Percentiles rank a stretch among this genome's conserved stretches.
These are phyloP conservation scores for Podotricha telesiphe DNA, from an alignment of 2,888 invertebrate genomes.

Conservation along the genomic window DNA sequence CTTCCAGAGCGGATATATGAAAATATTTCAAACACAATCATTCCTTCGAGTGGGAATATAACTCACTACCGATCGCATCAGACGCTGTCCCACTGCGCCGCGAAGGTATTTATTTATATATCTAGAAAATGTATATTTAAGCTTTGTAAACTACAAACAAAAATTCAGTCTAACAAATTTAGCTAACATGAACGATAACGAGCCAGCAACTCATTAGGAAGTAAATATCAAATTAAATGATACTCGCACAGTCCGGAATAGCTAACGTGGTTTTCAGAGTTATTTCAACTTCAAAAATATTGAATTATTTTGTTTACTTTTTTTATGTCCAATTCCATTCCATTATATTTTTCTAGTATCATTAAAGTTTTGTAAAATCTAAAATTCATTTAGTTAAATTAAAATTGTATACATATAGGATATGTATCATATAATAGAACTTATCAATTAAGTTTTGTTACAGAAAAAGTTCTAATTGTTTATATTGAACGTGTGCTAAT, in stretches of 20 bases:
- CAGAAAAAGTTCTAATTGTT: too few relatives aligned
- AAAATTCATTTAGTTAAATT: too few relatives aligned
- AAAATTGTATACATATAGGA: too few relatives aligned
- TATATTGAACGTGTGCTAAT: too few relatives aligned
- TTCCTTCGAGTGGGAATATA: too few relatives aligned
- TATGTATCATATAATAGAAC: too few relatives aligned
- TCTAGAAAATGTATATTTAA: background rate
- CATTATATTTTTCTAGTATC: background rate
- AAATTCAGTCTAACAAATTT: constrained; percentile 17
- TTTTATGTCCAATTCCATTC: background rate
- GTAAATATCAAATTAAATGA: constrained; percentile 34
- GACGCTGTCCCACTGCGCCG: too few relatives aligned
- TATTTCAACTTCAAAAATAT: constrained; percentile 6
- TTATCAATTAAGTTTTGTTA: too few relatives aligned
- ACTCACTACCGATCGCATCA: too few relatives aligned
- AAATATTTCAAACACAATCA: too few relatives aligned
- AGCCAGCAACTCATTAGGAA: constrained; percentile 26
- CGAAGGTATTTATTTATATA: background rate
- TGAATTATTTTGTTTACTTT: constrained; percentile 7
- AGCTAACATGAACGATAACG: constrained; percentile 16
- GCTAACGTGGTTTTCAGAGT: constrained; percentile 16
- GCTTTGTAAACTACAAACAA: constrained; percentile 4
- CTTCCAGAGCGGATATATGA: too few relatives aligned
- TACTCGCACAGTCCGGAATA: constrained; percentile 26
- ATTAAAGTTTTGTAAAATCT: background rate